A percentile compares a stretch with the other conserved stretches of the same genome.
Conservation (phyloP, 2,888 invertebrate genomes). For the Synergus laeviventris region DNA sequence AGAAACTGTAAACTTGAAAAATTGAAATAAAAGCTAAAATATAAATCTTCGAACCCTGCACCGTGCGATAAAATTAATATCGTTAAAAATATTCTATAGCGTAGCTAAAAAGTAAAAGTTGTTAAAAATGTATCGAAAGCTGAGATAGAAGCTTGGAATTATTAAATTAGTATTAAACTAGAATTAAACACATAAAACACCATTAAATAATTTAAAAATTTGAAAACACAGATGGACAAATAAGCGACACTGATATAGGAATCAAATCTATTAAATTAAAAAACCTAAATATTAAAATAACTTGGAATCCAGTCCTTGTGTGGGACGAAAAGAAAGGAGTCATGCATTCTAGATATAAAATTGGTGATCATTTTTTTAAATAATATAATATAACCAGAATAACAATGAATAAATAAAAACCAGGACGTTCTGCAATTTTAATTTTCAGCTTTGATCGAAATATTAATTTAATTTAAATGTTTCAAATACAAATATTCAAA, state of each 20-base stretch:
- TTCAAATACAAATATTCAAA: background rate
- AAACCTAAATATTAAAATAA: background rate
- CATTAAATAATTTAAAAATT: background rate
- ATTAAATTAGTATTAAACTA: slow-evolving; percentile 9
- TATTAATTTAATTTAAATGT: background rate
- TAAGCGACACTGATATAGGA: background rate
- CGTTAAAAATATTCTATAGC: background rate
- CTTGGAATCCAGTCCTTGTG: background rate
- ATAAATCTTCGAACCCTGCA: slow-evolving; percentile 34
- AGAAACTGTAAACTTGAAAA: background rate
- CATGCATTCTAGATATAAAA: slow-evolving; percentile 12
- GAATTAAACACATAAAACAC: slow-evolving; percentile 13
- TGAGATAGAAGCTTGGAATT: background rate
- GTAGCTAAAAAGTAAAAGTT: background rate
- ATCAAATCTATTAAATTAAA: background rate
- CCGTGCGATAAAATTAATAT: slow-evolving; percentile 13
- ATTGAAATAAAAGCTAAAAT: slow-evolving; percentile 8
- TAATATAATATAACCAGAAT: background rate
- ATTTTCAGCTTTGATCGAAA: background rate
- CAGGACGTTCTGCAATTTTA: background rate
- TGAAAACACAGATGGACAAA: background rate
- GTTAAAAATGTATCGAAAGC: background rate
- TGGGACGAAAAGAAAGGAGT: background rate
- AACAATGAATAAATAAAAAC: background rate
- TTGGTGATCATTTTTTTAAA: background rate